Percentiles rank a stretch among this genome's conserved stretches.
These are phyloP conservation scores for Helicoverpa assulta DNA, from an alignment of 2,888 invertebrate genomes.

Conservation along the genomic window DNA sequence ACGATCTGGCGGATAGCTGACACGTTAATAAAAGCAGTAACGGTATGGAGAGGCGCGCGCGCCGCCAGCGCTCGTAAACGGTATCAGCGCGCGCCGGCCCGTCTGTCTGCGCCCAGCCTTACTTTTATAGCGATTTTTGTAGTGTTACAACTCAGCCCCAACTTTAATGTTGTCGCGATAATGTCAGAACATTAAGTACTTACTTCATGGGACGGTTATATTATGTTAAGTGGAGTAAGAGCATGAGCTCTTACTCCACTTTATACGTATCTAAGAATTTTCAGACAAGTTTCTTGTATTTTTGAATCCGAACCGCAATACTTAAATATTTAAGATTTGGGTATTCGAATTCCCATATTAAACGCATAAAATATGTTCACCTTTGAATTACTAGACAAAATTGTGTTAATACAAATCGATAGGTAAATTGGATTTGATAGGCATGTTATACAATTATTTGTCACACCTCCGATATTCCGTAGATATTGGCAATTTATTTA, in stretches of 20 bases:
- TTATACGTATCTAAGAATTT: slow-evolving; percentile 14
- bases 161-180: slow-evolving; percentile 57
- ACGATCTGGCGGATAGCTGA: slow-evolving; percentile 58
- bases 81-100: slow-evolving; percentile 44
- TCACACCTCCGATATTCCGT: slow-evolving; percentile 1
- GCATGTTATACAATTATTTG: not conserved
- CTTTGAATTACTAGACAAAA: slow-evolving; percentile 1
- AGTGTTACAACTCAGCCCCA: slow-evolving; percentile 49
- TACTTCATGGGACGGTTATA: slow-evolving; percentile 30
- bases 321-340: not conserved
- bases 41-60: slow-evolving; percentile 15
- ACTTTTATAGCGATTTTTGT: slow-evolving; percentile 57
- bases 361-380: not conserved
- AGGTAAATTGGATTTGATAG: slow-evolving; percentile 7
- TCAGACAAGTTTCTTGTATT: not conserved
- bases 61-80: slow-evolving; percentile 54
- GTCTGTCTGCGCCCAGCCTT: slow-evolving; percentile 49
- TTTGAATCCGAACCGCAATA: not conserved
- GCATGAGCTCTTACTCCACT: not conserved
- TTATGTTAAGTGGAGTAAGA: too few species aligned
- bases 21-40: slow-evolving; percentile 55
- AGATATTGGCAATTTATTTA: not conserved
- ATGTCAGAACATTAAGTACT: slow-evolving; percentile 32
- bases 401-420: slow-evolving; percentile 8
- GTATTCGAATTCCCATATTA: slow-evolving; percentile 1